phyloP scores from a whole-genome alignment of 1,140 invertebrate species.

The Conopomorpha cramerella region DNA sequence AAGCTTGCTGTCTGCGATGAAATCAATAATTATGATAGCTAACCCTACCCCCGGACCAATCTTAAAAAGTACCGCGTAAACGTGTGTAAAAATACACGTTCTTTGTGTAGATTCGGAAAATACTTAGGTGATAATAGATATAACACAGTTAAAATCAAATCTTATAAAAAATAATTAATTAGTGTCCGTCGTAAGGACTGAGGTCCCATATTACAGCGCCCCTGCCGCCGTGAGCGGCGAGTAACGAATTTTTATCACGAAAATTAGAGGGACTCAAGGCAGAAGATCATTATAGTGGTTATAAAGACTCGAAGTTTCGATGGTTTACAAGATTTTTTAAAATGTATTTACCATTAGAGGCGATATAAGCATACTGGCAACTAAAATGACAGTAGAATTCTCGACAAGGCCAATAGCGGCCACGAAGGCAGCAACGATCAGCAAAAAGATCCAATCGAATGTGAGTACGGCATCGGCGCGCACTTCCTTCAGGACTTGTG shows the following conservation, averaged over 20 bases:
- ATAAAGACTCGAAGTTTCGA: not conserved
- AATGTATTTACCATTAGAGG: constrained; percentile 70
- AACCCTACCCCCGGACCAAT: no score
- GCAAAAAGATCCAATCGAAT: constrained; percentile 74
- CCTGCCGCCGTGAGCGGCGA: no score
- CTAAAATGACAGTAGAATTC: constrained; percentile 73
- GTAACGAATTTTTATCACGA: no score
- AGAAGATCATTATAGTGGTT: not conserved
- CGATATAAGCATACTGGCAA: constrained; percentile 80
- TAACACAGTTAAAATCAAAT: no score
- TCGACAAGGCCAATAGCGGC: constrained; percentile 76
- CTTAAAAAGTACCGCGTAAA: not conserved
- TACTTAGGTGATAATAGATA: no score
- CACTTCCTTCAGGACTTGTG: constrained; percentile 71
- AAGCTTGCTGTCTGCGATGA: no score
- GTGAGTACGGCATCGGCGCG: constrained; percentile 68
- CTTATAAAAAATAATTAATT: not conserved
- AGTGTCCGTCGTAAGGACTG: not conserved
- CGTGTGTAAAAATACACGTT: not conserved
- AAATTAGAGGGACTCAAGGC: not conserved
- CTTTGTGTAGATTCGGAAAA: no score
- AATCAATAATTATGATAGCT: no score
- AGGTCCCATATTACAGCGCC: not conserved
- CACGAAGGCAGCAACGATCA: constrained; percentile 70
- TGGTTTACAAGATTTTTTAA: not conserved